phyloP scores from a whole-genome alignment of 2,797 vertebrate genomes.

The Chelmon rostratus region DNA sequence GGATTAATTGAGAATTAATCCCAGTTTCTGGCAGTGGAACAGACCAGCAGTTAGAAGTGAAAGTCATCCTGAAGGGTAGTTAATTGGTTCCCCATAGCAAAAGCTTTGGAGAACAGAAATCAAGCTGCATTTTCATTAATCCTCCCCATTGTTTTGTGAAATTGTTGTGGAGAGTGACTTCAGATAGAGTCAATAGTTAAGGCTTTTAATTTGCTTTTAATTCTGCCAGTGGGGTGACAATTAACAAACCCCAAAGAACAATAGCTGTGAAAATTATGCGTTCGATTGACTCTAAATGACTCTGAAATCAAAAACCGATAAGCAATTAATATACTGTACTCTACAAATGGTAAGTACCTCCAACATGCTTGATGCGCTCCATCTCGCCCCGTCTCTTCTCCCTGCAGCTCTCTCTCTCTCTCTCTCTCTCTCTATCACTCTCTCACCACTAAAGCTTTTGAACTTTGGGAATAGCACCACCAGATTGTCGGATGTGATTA shows the following conservation, averaged over 20 bases:
- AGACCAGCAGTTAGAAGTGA: conserved; percentile 88
- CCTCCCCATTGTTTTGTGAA: conserved; percentile 88
- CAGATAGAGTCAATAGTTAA: conserved; percentile 89
- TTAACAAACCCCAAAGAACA: conserved; percentile 86
- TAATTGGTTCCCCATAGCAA: conserved; percentile 91
- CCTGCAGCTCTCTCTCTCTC: conserved; percentile 16
- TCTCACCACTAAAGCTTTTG: conserved; percentile 64
- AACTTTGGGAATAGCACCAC: conserved; percentile 77
- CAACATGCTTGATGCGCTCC: conserved; percentile 61
- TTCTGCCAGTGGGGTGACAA: conserved; percentile 86
- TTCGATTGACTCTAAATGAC: conserved; percentile 83
- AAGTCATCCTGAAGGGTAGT: conserved; percentile 92
- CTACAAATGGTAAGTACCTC: conserved; percentile 76
- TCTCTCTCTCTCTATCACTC: conserved; percentile 36
- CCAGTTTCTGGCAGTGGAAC: conserved; percentile 90
- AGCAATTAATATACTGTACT: conserved; percentile 82
- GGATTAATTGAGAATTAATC: conserved; percentile 94
- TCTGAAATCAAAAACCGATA: conserved; percentile 87
- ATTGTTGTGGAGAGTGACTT: conserved; percentile 89
- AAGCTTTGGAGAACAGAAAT: conserved; percentile 88
- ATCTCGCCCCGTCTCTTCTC: conserved; percentile 45
- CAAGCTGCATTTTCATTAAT: conserved; percentile 89
- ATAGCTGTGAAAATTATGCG: conserved; percentile 82
- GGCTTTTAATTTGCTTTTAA: conserved; percentile 90
- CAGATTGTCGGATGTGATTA: conserved; percentile 82